These are phyloP conservation scores for Ornithoptera alexandrae DNA, from an alignment of 2,888 invertebrate species.

Conservation along the genomic window DNA sequence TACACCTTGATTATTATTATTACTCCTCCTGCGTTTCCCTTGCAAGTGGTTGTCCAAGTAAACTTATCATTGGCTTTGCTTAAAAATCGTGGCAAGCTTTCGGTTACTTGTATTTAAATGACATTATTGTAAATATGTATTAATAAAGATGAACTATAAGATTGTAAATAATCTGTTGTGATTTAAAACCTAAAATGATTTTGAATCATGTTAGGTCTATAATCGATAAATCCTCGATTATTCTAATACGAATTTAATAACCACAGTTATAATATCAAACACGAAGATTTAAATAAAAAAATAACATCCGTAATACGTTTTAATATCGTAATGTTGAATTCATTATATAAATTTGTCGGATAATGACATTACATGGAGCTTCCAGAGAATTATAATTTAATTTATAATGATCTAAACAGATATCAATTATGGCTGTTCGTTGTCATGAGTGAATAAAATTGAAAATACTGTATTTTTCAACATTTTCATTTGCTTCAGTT, in stretches of 20 bases:
- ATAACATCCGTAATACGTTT: no score
- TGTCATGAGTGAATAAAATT: not conserved
- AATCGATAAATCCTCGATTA: no score
- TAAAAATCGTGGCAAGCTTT: no score
- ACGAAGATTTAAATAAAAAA: no score
- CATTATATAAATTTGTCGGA: constrained; percentile 9
- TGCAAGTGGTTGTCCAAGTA: not conserved
- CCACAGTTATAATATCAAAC: no score
- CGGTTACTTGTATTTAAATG: no score
- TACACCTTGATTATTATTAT: not conserved
- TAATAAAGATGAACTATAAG: no score
- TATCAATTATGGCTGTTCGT: not conserved
- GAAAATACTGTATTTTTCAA: not conserved
- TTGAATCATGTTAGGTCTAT: no score
- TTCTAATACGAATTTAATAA: no score
- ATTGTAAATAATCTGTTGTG: no score
- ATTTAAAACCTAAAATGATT: no score
- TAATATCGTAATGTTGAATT: not conserved
- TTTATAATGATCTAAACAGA: not conserved
- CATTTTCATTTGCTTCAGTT: not conserved
- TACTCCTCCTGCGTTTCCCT: not conserved
- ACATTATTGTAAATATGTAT: no score
- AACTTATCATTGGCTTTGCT: not conserved
- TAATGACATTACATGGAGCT: constrained; percentile 8
- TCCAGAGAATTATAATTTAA: constrained; percentile 9